Conservation (phyloP, 2,113 vertebrate species). For the Vidua macroura region DNA sequence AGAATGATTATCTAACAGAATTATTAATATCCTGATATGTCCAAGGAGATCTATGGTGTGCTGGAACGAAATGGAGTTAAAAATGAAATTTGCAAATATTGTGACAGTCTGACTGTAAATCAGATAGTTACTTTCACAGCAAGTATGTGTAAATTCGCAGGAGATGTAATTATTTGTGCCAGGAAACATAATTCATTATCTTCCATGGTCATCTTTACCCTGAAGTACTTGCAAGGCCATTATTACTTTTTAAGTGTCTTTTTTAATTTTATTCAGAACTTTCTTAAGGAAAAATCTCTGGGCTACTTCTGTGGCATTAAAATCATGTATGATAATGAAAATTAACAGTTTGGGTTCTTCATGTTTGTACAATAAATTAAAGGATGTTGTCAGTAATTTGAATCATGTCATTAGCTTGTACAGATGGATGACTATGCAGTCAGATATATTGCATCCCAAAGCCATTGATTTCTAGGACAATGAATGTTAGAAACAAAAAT, state of each 20-base stretch:
- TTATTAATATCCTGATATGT: background rate
- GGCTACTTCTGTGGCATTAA: background rate
- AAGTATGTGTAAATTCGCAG: background rate
- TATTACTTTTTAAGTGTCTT: background rate
- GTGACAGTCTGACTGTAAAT: constrained; percentile 17
- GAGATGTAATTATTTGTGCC: background rate
- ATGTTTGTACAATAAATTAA: background rate
- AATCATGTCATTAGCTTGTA: background rate
- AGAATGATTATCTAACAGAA: background rate
- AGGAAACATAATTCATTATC: background rate
- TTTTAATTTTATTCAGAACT: background rate
- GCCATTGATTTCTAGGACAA: background rate
- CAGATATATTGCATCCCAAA: background rate
- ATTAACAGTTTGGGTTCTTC: background rate
- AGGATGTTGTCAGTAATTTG: background rate
- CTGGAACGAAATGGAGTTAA: background rate
- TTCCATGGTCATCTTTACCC: background rate
- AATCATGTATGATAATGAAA: background rate
- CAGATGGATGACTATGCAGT: background rate
- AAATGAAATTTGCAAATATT: constrained; percentile 24
- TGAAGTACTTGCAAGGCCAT: background rate
- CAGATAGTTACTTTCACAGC: background rate
- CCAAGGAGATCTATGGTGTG: background rate
- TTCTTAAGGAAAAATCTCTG: background rate
- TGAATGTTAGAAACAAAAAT: background rate